These are phyloP conservation scores for Ceratothoa steindachneri DNA, from an alignment of 2,888 invertebrate species.

Conservation along the genomic window DNA sequence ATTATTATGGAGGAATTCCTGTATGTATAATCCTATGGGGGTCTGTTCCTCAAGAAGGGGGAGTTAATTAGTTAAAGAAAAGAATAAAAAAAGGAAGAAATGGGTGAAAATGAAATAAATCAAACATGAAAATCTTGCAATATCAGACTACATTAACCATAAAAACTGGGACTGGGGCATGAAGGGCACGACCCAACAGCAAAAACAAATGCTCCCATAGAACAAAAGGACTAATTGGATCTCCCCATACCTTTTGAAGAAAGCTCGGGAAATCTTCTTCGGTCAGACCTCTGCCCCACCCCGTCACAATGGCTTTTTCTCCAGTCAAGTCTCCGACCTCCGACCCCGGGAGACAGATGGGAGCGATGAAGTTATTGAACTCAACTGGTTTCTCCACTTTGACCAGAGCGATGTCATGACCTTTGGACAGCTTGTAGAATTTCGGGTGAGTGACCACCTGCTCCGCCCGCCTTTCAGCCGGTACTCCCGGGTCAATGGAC, in stretches of 20 bases:
- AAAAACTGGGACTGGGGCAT: no score
- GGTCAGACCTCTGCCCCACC: not conserved
- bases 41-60: no score
- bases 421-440: not conserved
- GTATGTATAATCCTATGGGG: no score
- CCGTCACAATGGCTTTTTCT: not conserved
- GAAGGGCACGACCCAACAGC: no score
- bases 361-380: not conserved
- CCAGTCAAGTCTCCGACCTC: not conserved
- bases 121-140: no score
- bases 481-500: not conserved
- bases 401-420: conserved; percentile 3
- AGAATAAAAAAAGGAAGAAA: no score
- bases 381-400: not conserved
- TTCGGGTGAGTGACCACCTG: not conserved
- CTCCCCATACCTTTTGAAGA: not conserved
- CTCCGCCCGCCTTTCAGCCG: not conserved
- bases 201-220: no score
- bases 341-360: not conserved
- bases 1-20: no score
- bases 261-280: not conserved
- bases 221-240: not conserved
- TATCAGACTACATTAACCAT: no score
- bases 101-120: no score
- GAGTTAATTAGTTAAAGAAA: no score